These are phyloP conservation scores for Threskiornis aethiopicus DNA, from an alignment of 2,797 vertebrate species.

Conservation along the genomic window DNA sequence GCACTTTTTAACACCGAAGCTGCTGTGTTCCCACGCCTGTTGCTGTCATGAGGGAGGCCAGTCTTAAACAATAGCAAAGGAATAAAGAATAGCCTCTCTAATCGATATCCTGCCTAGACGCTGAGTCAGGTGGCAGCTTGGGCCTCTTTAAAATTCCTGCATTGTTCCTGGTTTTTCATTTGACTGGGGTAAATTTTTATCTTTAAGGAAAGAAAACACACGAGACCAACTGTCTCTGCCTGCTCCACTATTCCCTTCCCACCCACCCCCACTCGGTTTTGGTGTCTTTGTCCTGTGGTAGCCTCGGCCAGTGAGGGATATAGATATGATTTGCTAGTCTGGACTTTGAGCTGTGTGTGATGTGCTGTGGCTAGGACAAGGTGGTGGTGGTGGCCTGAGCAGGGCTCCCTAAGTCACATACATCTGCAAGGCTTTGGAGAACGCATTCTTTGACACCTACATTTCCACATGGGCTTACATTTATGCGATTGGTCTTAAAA, in stretches of 20 bases:
- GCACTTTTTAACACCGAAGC: conserved; percentile 52
- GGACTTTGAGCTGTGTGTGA: neutral
- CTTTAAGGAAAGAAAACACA: conserved; percentile 56
- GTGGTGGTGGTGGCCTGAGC: neutral
- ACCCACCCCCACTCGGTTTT: neutral
- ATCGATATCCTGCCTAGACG: conserved; percentile 74
- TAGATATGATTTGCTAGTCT: neutral
- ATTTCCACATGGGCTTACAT: neutral
- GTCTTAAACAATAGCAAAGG: conserved; percentile 63
- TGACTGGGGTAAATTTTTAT: conserved; percentile 16
- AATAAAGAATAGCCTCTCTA: conserved; percentile 62
- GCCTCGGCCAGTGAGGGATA: neutral
- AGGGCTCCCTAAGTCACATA: neutral
- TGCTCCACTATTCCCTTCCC: neutral
- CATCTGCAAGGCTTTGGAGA: neutral
- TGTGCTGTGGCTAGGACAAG: neutral
- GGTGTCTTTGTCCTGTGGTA: neutral
- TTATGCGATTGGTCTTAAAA: neutral
- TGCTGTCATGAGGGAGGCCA: conserved; percentile 22
- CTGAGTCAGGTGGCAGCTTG: conserved; percentile 63
- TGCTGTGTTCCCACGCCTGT: conserved; percentile 61
- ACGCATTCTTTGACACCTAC: fast-evolving
- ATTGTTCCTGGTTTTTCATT: conserved; percentile 58
- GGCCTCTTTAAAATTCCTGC: conserved; percentile 55
- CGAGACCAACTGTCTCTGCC: neutral